Evolutionary conservation across 2,888 invertebrate genomes (phyloP).

Genomic region (Chrysolina haemoptera): DNA sequence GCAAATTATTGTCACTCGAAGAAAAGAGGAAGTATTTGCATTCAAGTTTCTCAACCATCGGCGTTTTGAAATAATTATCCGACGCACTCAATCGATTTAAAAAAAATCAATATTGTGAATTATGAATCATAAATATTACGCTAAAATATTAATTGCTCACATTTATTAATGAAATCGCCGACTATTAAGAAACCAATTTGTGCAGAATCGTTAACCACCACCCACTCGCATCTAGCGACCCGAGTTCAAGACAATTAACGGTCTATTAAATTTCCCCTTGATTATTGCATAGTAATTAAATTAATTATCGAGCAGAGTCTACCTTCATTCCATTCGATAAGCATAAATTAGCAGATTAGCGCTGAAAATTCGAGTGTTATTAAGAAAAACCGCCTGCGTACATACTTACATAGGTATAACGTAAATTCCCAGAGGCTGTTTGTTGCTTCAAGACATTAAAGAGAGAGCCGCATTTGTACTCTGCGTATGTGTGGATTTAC

Average conservation of each 20-base stretch:
- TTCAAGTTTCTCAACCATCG: background rate
- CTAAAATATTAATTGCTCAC: background rate
- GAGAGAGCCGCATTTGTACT: constrained; percentile 32
- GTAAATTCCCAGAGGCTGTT: constrained; percentile 8
- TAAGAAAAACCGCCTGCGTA: background rate
- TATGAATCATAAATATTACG: background rate
- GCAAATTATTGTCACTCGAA: too few species aligned
- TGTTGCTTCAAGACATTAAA: constrained; percentile 11
- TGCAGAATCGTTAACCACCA: constrained; percentile 7
- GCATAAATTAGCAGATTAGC: constrained; percentile 15
- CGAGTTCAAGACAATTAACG: background rate
- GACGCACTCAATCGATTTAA: constrained; percentile 20
- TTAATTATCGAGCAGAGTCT: background rate
- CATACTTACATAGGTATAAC: background rate
- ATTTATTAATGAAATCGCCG: constrained; percentile 23
- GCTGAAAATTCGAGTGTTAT: constrained; percentile 6
- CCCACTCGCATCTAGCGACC: background rate
- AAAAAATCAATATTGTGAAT: background rate
- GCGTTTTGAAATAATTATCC: background rate
- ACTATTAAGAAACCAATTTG: constrained; percentile 11
- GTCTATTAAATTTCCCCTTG: constrained; percentile 10
- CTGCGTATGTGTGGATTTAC: constrained; percentile 37
- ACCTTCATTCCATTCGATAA: background rate
- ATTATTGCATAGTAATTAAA: constrained; percentile 3
- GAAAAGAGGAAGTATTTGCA: background rate